A percentile compares a stretch with the other conserved stretches of the same genome.
phyloP scores from a whole-genome alignment of 37 sponge, comb jelly and placozoan genomes.

The Theonella swinhoei region DNA sequence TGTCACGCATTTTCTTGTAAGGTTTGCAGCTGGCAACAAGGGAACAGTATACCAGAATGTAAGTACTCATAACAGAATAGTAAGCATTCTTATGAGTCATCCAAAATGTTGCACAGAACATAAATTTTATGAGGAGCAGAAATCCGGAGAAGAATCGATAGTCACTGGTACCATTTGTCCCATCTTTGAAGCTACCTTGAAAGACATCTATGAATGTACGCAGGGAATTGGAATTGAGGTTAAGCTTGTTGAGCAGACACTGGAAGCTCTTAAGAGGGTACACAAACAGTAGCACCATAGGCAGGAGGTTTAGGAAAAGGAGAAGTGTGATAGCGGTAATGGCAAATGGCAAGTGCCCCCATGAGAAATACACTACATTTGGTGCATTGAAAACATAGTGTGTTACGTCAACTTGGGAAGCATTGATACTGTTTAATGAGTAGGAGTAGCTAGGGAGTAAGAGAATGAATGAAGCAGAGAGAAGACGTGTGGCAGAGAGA shows the following conservation, averaged over 20 bases:
- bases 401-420: not conserved
- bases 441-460: not conserved
- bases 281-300: slow-evolving; percentile 1
- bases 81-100: not conserved
- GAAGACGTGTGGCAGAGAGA: not conserved
- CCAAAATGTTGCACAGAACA: not conserved
- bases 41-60: not conserved
- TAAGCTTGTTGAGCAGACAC: not conserved
- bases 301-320: not conserved
- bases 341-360: not conserved
- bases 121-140: not conserved
- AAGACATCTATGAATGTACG: slow-evolving; percentile 14
- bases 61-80: not conserved
- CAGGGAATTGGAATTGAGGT: not conserved
- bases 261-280: not conserved
- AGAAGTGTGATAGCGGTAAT: not conserved
- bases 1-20: not conserved
- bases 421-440: not conserved
- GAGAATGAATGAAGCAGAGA: not conserved
- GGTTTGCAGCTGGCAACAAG: not conserved
- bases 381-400: not conserved
- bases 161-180: slow-evolving; percentile 1
- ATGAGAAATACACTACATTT: not conserved
- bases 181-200: slow-evolving; percentile 19
- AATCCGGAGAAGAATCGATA: slow-evolving; percentile 7